Evolutionary conservation across 2,797 vertebrate genomes (phyloP).

Genomic region (Triplophysa yarkandensis): DNA sequence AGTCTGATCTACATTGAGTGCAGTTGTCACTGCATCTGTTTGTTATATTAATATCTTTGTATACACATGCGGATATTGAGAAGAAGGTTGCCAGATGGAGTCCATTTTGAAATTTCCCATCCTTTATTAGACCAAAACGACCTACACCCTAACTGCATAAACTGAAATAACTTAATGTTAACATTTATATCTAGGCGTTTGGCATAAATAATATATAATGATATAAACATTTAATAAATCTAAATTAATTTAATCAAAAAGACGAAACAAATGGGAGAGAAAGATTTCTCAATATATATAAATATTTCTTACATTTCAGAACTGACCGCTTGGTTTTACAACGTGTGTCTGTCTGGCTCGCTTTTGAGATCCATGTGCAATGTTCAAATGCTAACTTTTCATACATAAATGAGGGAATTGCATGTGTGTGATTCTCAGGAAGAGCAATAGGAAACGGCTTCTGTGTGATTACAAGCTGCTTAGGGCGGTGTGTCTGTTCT

Average conservation of each 20-base stretch:
- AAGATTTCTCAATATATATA: slow-evolving; percentile 7
- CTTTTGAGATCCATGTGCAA: not conserved
- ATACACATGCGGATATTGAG: slow-evolving; percentile 6
- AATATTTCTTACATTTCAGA: slow-evolving; percentile 39
- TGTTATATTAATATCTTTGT: not conserved
- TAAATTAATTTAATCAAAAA: not conserved
- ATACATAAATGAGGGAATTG: slow-evolving; percentile 8
- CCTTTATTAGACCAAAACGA: slow-evolving; percentile 20
- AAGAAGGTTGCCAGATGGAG: not conserved
- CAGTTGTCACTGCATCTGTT: not conserved
- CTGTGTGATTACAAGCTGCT: slow-evolving; percentile 73
- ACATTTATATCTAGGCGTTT: too few relatives aligned
- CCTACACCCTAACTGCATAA: slow-evolving; percentile 10
- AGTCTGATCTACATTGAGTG: too few relatives aligned
- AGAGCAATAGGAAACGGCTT: slow-evolving; percentile 72
- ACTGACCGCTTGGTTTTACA: not conserved
- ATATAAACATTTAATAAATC: slow-evolving; percentile 1
- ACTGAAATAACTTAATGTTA: too few relatives aligned
- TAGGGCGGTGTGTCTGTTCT: slow-evolving; percentile 62
- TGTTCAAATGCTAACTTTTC: not conserved
- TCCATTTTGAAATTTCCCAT: slow-evolving; percentile 25
- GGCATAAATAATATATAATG: too few relatives aligned
- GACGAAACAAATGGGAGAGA: not conserved
- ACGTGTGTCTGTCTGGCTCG: not conserved
- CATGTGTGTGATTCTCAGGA: slow-evolving; percentile 58